Evolutionary conservation across 2,888 invertebrate genomes (phyloP).

Genomic region (Nineta flava): DNA sequence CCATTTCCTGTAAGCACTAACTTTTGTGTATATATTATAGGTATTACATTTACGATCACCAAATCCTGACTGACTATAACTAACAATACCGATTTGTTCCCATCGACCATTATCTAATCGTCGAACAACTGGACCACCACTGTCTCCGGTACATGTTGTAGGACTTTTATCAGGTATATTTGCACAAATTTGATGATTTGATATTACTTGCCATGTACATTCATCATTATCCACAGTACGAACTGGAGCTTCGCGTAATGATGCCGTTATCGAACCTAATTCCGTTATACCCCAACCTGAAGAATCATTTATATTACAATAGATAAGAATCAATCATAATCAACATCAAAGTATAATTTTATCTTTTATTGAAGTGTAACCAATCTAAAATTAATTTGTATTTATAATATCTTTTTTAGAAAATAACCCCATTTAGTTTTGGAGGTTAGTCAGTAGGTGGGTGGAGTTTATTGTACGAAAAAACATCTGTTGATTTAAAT

Average conservation of each 20-base stretch:
- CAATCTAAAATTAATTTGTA: too few relatives aligned
- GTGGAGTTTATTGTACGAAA: too few relatives aligned
- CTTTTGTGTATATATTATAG: background rate
- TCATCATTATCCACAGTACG: background rate
- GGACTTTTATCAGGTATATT: background rate
- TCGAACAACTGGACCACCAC: background rate
- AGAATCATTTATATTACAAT: too few relatives aligned
- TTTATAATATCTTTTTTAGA: too few relatives aligned
- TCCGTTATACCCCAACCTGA: background rate
- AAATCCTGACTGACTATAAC: background rate
- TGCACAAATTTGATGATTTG: constrained; percentile 3
- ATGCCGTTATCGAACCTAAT: background rate
- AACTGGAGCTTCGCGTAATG: background rate
- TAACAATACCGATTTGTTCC: background rate
- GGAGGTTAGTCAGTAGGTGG: too few relatives aligned
- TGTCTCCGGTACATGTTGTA: background rate
- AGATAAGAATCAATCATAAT: too few relatives aligned
- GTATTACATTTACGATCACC: background rate
- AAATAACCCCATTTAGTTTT: too few relatives aligned
- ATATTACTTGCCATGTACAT: background rate
- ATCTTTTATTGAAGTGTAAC: too few relatives aligned
- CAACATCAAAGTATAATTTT: too few relatives aligned
- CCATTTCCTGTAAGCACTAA: background rate
- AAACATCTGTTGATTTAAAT: too few relatives aligned
- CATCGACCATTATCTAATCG: background rate